Evolutionary conservation across 2,113 vertebrate genomes (phyloP).

Genomic region (Meleagris gallopavo): DNA sequence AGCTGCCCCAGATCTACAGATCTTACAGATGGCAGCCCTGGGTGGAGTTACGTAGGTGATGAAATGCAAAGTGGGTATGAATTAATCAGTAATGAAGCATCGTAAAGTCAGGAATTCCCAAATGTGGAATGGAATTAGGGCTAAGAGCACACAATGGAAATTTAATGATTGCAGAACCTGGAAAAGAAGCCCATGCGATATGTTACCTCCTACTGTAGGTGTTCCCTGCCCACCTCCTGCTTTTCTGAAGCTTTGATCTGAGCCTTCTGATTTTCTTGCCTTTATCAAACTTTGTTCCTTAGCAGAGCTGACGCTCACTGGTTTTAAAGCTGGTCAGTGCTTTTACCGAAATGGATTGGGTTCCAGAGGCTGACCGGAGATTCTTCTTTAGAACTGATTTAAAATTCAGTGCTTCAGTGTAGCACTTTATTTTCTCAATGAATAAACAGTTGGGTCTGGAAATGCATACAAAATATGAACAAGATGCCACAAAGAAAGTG

Average conservation of each 20-base stretch:
- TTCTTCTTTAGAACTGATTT: background rate
- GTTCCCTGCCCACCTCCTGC: background rate
- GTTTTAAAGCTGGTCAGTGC: background rate
- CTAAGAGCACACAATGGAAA: fast-evolving
- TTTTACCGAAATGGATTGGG: background rate
- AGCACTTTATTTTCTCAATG: background rate
- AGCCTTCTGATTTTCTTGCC: background rate
- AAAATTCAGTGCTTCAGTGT: background rate
- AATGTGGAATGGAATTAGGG: background rate
- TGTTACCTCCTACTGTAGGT: background rate
- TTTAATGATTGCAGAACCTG: background rate
- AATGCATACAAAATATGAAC: background rate
- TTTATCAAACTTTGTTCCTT: background rate
- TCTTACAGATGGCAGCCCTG: background rate
- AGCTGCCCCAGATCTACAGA: constrained; percentile 2
- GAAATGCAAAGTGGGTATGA: background rate
- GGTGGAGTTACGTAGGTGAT: background rate
- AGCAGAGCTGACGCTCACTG: background rate
- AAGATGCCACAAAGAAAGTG: background rate
- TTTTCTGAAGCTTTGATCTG: fast-evolving
- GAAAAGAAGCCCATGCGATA: background rate
- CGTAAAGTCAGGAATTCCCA: background rate
- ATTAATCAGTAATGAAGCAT: background rate
- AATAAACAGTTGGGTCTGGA: background rate
- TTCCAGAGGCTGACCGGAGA: fast-evolving